Base-by-base conservation (phyloP, 2,113 vertebrate species). In the Cebus imitator region DNA sequence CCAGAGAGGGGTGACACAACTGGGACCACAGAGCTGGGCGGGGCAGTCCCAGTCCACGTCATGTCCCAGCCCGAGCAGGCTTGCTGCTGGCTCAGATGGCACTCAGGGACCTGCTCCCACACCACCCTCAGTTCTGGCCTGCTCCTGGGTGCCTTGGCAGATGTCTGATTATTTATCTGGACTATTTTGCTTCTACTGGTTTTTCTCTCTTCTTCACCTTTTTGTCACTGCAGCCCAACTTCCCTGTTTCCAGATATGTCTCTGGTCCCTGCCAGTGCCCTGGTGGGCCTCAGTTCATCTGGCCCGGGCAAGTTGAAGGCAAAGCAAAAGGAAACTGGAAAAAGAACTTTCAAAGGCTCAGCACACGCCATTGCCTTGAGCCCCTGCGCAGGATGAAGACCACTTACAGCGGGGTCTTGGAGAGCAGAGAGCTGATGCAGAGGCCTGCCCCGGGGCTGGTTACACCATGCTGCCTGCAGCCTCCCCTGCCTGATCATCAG, bases 341-440 rank as follows among this genome's bases (percentile, higher is more conserved):
- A 25, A 83, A 82, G 58, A 40, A 83, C 32, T 72, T 81, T 11
- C 30, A 20, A 55, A 76, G 93, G 72, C 37, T 57, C 37, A 48
- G 45, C 1, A 3, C 8, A n/a, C 43, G 27, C 64, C 50, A 37
- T 27, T n/a, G 68, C 52, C 75, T 21, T 70, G 68, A 40, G 23
- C n/a, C 32, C 30, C 18, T 20, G 30, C 20, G 87, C 23, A 23
- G 85, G 27, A 61, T 57, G 30, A 72, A 85, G 70, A 18, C 25
- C 13, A 40, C 14, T 25, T 14, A 35, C 0, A 43, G 21, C n/a
- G 0, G 6, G 2, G 21, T 6, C 50, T 57, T 37, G 7, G 27
- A 27, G 52, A 73, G 18, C 40, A 73, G 57, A 48, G 23, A 68
- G 23, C 66, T 7, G 32, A 18, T 57, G 18, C n/a, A 0, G 6